Base-by-base conservation (phyloP, 2,888 invertebrate genomes). In the Drosophila formosana region DNA sequence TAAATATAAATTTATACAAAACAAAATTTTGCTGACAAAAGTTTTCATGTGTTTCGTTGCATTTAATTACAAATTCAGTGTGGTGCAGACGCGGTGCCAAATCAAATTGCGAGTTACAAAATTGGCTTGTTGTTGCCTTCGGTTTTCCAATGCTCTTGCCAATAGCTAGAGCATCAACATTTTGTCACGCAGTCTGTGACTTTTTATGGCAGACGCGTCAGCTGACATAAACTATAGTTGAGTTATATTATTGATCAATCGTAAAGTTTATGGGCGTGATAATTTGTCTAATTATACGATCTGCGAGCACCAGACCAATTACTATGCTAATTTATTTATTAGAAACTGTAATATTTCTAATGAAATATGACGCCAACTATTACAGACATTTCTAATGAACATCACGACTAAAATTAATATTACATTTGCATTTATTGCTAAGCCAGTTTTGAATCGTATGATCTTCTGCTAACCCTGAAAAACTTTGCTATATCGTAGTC, bases 71-170 rank as follows among this genome's bases (percentile, higher is more conserved):
- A 75, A 68, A 45, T 26, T 61, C 37, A 37, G 4, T 4, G 11
- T 47, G 37, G 23, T 18, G 18, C 9, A 7, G 9, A 23, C 2
- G n/a, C 7, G 23, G 26, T 9, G 39, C 32, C 46, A 77, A 76
- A 66, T 77, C 76, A 65, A 67, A 78, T 78, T 78, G 57, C 66
- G 56, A 64, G 69, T 75, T 58, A 63, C 50, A 61, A 68, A 61
- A 57, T 60, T 60, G 56, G 53, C 34, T 37, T 41, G 9, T 56
- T 73, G 56, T 53, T 46, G 60, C 43, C 62, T 5, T 49, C 23
- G 28, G 30, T 11, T 8, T 9, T 25, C 1, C 32, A 18, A 52
- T 45, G 30, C 55, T 25, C 45, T n/a, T 8, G 55, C 45, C n/a
- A 45, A 32, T 13, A 2, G n/a, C 9, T 32, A 5, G 13, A 45